Evolutionary conservation across 2,113 vertebrate species (phyloP).

Genomic region (Chiloscyllium plagiosum): DNA sequence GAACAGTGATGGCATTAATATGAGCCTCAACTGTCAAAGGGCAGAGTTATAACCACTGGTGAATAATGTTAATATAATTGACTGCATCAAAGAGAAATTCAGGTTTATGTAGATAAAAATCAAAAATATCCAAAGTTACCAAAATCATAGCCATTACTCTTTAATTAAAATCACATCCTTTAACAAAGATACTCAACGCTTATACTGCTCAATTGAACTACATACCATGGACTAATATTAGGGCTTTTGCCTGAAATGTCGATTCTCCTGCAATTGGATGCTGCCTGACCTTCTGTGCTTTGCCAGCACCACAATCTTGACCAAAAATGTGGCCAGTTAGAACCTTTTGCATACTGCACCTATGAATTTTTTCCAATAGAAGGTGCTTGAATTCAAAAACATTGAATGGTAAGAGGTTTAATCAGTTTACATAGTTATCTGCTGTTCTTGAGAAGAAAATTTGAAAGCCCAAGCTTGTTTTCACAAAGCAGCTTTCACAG

Average conservation of each 20-base stretch:
- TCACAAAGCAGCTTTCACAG: background rate
- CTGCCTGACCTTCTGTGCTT: too few relatives aligned
- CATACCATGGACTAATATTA: background rate
- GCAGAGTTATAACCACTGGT: too few relatives aligned
- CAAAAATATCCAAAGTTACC: background rate
- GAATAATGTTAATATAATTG: background rate
- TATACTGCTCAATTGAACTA: background rate
- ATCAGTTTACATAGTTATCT: background rate
- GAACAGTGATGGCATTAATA: background rate
- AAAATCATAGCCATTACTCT: background rate
- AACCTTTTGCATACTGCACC: too few relatives aligned
- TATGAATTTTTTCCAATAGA: too few relatives aligned
- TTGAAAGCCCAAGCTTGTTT: background rate
- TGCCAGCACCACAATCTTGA: too few relatives aligned
- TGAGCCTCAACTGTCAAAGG: background rate
- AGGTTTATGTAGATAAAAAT: background rate
- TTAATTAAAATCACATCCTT: background rate
- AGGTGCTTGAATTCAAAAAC: too few relatives aligned
- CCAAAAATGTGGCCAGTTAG: too few relatives aligned
- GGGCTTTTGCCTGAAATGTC: too few relatives aligned
- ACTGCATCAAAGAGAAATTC: background rate
- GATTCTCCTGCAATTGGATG: too few relatives aligned
- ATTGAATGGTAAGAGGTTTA: too few relatives aligned
- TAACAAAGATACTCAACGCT: background rate
- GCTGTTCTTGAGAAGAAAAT: background rate